Evolutionary conservation across 2,888 invertebrate genomes (phyloP).

Genomic region (Villa cingulata): DNA sequence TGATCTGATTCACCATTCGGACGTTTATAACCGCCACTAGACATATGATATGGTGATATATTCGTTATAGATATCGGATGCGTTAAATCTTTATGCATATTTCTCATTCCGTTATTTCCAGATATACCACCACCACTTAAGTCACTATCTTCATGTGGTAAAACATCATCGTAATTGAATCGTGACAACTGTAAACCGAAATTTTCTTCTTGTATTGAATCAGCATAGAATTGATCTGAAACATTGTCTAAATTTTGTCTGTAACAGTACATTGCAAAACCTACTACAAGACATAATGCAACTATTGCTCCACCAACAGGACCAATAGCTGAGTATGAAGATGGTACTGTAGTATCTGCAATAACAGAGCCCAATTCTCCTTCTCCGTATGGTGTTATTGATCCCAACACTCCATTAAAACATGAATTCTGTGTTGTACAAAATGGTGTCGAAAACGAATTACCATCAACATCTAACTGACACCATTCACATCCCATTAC

Average conservation of each 20-base stretch:
- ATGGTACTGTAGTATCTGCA: constrained; percentile 34
- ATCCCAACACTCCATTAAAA: constrained; percentile 75
- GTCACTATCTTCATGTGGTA: constrained; percentile 30
- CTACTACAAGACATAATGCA: constrained; percentile 64
- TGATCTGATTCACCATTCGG: constrained; percentile 65
- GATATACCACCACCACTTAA: constrained; percentile 33
- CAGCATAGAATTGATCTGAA: constrained; percentile 38
- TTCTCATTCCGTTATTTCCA: constrained; percentile 8
- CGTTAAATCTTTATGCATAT: constrained; percentile 50
- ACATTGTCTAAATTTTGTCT: constrained; percentile 44
- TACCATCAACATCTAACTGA: constrained; percentile 61
- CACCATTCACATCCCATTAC: constrained; percentile 89
- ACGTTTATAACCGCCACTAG: constrained; percentile 55
- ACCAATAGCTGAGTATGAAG: constrained; percentile 60
- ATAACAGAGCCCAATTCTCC: constrained; percentile 28
- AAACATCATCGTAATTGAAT: constrained; percentile 55
- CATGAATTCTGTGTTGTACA: constrained; percentile 71
- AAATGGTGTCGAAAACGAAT: constrained; percentile 53
- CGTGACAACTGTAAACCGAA: constrained; percentile 58
- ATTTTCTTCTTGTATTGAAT: constrained; percentile 40
- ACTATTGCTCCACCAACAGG: constrained; percentile 78
- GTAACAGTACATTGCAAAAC: constrained; percentile 74
- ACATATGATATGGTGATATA: constrained; percentile 77
- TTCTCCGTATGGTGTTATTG: constrained; percentile 58
- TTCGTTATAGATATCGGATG: constrained; percentile 48